Conservation (phyloP, 2,797 vertebrate genomes). For the Mastacembelus armatus region DNA sequence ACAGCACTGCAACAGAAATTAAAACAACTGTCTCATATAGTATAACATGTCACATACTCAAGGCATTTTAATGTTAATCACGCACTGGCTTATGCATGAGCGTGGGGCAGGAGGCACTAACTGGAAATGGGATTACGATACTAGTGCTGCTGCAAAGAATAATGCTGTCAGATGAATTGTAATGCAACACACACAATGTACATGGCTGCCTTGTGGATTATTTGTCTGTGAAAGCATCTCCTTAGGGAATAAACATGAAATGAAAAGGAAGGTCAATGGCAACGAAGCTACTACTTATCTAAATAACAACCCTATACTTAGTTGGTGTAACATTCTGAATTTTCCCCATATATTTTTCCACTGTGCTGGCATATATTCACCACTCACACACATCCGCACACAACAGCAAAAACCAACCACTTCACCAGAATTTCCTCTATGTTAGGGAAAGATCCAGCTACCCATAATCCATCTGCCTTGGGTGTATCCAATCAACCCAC, state of each 20-base stretch:
- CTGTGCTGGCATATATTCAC: not conserved
- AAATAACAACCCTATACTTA: conserved; percentile 52
- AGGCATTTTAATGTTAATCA: conserved; percentile 79
- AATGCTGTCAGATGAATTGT: conserved; percentile 69
- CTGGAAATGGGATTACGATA: conserved; percentile 75
- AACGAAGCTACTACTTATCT: conserved; percentile 51
- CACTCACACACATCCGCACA: conserved; percentile 1
- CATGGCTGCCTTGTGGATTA: conserved; percentile 55
- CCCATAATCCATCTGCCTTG: conserved; percentile 40
- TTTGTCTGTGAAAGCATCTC: conserved; percentile 61
- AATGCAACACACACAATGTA: conserved; percentile 66
- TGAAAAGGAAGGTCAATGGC: conserved; percentile 56
- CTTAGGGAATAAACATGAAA: conserved; percentile 54
- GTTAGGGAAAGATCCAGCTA: conserved; percentile 12
- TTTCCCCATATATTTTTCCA: not conserved
- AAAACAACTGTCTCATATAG: conserved; percentile 74
- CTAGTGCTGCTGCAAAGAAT: conserved; percentile 54
- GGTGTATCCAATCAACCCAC: conserved; percentile 24
- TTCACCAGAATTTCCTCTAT: conserved; percentile 8
- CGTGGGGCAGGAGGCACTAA: conserved; percentile 66
- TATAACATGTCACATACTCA: conserved; percentile 54
- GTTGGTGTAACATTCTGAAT: conserved; percentile 23
- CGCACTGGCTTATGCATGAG: conserved; percentile 76
- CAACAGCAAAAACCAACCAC: conserved; percentile 9
- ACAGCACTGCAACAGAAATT: conserved; percentile 61